Evolutionary conservation across 2,113 vertebrate genomes (phyloP).

Genomic region (Noturus placidus): DNA sequence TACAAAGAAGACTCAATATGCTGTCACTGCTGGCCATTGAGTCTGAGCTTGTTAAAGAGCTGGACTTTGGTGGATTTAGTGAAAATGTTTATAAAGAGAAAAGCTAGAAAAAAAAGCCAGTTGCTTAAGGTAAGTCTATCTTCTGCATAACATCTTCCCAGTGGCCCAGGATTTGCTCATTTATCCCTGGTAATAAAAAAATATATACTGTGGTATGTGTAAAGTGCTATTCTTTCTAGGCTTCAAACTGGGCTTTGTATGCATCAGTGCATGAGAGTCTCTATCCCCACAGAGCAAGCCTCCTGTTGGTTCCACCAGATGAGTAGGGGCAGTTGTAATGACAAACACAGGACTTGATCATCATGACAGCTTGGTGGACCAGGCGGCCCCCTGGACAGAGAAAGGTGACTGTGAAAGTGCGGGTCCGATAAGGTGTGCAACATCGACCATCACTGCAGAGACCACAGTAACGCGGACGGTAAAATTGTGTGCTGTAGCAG

Average conservation of each 20-base stretch:
- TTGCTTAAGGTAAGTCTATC: neutral
- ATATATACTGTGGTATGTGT: constrained; percentile 3
- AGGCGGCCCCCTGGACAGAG: constrained; percentile 61
- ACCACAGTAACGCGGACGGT: constrained; percentile 69
- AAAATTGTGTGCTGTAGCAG: constrained; percentile 65
- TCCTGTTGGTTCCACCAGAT: constrained; percentile 50
- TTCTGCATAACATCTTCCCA: neutral
- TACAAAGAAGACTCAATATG: neutral
- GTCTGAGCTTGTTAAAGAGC: neutral
- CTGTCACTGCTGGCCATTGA: neutral
- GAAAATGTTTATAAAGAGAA: neutral
- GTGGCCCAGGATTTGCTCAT: neutral
- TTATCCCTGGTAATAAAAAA: neutral
- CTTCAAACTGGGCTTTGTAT: neutral
- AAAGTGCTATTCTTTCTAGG: constrained; percentile 34
- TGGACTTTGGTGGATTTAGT: neutral
- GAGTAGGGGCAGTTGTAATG: constrained; percentile 69
- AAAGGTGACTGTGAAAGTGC: constrained; percentile 67
- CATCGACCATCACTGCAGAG: constrained; percentile 69
- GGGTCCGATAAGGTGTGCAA: constrained; percentile 69
- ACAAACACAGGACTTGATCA: constrained; percentile 74
- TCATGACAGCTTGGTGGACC: constrained; percentile 67
- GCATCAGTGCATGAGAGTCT: constrained; percentile 30
- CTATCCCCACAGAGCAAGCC: constrained; percentile 12
- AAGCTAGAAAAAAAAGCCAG: neutral